A percentile compares a stretch with the other conserved stretches of the same genome.
phyloP scores from a whole-genome alignment of 2,888 invertebrate genomes.

The Hoplodrina blanda region DNA sequence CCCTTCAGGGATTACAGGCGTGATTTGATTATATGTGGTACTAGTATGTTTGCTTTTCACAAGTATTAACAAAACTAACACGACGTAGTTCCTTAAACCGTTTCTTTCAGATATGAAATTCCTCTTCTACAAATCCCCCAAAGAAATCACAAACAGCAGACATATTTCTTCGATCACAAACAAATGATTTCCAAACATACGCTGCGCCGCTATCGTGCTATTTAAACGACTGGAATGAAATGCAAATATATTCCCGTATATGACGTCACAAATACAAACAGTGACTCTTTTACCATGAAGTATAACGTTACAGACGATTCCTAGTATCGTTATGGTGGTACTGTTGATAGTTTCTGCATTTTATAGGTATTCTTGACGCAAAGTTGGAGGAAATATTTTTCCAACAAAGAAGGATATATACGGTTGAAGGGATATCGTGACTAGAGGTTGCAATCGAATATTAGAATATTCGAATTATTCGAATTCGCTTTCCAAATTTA shows the following conservation, averaged over 20 bases:
- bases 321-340: conserved; percentile 5
- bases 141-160: conserved; percentile 11
- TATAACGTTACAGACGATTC: conserved; percentile 13
- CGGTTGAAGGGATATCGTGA: no score
- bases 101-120: neutral
- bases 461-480: no score
- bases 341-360: neutral
- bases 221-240: conserved; percentile 51
- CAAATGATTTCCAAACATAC: conserved; percentile 37
- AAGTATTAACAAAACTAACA: neutral
- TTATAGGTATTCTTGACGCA: neutral
- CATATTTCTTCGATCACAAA: conserved; percentile 16
- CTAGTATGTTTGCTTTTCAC: no score
- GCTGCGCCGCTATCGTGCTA: conserved; percentile 5
- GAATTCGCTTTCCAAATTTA: no score
- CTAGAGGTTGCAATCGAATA: no score
- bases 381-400: neutral
- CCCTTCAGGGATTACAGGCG: no score
- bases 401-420: neutral
- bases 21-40: no score
- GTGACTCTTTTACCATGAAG: conserved; percentile 6
- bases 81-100: neutral
- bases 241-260: conserved; percentile 45
- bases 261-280: conserved; percentile 38
- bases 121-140: neutral